phyloP scores from a whole-genome alignment of 2,797 vertebrate genomes.

The Columba guinea region DNA sequence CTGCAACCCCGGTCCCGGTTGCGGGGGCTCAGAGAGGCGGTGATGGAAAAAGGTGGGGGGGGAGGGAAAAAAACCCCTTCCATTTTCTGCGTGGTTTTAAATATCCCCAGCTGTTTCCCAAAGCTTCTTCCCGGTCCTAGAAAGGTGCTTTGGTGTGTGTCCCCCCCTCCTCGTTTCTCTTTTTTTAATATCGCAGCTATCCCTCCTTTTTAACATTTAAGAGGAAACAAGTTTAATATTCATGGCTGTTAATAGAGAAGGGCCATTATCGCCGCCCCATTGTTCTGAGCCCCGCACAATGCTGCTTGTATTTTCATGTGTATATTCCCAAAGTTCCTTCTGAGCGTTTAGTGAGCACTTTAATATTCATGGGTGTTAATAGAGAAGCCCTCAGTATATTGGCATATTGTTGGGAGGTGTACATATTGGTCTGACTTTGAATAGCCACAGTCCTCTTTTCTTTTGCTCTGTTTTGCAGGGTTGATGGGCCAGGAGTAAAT shows the following conservation, averaged over 20 bases:
- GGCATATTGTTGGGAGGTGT: constrained; percentile 88
- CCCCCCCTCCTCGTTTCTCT: not conserved
- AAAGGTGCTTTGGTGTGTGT: not conserved
- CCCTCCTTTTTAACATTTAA: constrained; percentile 61
- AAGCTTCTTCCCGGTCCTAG: constrained; percentile 5
- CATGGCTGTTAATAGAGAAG: constrained; percentile 75
- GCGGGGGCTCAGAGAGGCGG: not conserved
- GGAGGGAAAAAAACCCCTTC: not conserved
- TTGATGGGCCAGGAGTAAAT: constrained; percentile 92
- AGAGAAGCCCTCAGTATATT: constrained; percentile 88
- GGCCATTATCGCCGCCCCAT: constrained; percentile 66
- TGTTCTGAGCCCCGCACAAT: constrained; percentile 66
- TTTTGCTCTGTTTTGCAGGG: constrained; percentile 86
- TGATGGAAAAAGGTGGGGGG: not conserved
- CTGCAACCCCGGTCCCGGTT: not conserved
- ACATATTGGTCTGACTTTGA: constrained; percentile 83
- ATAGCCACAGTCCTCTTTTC: constrained; percentile 84
- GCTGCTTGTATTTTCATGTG: constrained; percentile 68
- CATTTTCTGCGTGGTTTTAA: constrained; percentile 30
- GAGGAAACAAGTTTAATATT: constrained; percentile 75
- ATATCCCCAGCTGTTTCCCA: constrained; percentile 44
- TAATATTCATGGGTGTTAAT: constrained; percentile 98
- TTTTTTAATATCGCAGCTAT: constrained; percentile 51
- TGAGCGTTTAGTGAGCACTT: constrained; percentile 76
- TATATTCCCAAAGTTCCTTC: constrained; percentile 68